Conservation (phyloP, 2,888 invertebrate species). For the Eledona agricola region DNA sequence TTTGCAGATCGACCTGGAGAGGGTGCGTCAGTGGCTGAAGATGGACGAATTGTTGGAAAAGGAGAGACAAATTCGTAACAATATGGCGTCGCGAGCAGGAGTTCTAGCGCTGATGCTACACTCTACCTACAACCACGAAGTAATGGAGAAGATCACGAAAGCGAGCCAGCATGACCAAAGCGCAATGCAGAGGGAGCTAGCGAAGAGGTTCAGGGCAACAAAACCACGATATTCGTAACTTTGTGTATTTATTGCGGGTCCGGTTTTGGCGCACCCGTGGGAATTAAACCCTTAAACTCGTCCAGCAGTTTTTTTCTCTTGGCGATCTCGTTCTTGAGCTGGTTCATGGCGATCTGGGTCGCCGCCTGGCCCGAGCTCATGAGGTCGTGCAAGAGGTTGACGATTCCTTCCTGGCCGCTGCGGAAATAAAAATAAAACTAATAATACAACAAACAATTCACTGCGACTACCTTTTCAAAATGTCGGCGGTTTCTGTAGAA, state of each 20-base stretch:
- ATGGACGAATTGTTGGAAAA: slow-evolving; percentile 94
- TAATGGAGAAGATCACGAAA: slow-evolving; percentile 77
- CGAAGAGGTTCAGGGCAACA: slow-evolving; percentile 47
- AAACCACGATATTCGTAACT: slow-evolving; percentile 18
- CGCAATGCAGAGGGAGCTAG: slow-evolving; percentile 63
- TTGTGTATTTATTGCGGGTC: background rate
- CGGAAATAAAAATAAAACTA: background rate
- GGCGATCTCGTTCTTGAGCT: slow-evolving; percentile 2
- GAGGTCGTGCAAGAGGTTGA: background rate
- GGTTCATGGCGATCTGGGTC: background rate
- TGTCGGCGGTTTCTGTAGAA: too few species aligned
- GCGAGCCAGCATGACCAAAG: slow-evolving; percentile 64
- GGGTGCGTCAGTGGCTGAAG: slow-evolving; percentile 90
- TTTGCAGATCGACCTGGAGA: slow-evolving; percentile 88
- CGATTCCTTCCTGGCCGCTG: background rate
- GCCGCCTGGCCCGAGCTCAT: slow-evolving; percentile 6
- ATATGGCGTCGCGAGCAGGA: slow-evolving; percentile 83
- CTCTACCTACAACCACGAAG: slow-evolving; percentile 93
- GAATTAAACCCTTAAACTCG: background rate
- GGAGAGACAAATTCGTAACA: slow-evolving; percentile 83
- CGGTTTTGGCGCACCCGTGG: too few species aligned
- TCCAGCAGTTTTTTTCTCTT: slow-evolving; percentile 2
- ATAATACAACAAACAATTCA: too few species aligned
- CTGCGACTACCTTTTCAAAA: too few species aligned
- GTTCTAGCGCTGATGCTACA: slow-evolving; percentile 95